Conservation (phyloP, 2,888 invertebrate species). For the Linyphia triangularis region DNA sequence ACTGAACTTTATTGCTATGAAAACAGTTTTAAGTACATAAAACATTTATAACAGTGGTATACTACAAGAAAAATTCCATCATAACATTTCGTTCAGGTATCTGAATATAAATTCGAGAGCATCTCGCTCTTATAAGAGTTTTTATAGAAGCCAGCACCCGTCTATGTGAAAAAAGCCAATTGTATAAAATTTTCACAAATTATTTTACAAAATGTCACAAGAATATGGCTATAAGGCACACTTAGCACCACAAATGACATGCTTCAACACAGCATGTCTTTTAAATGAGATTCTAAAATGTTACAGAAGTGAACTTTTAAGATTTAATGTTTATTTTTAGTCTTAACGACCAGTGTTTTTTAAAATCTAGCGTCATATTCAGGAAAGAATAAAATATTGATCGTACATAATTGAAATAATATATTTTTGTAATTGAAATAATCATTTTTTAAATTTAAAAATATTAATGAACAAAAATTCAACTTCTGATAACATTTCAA, state of each 20-base stretch:
- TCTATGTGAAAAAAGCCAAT: constrained; percentile 60
- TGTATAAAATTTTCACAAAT: constrained; percentile 54
- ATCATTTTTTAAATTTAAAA: too few species aligned
- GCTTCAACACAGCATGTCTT: constrained; percentile 14
- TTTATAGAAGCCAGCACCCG: constrained; percentile 66
- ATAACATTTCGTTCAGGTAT: constrained; percentile 56
- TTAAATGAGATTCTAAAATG: constrained; percentile 71
- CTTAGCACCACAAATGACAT: constrained; percentile 59
- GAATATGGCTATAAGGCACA: constrained; percentile 62
- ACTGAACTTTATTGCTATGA: constrained; percentile 71
- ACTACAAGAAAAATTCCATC: constrained; percentile 66
- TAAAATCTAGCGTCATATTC: too few species aligned
- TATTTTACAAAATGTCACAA: constrained; percentile 64
- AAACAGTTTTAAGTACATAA: constrained; percentile 74
- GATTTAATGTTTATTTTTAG: not conserved
- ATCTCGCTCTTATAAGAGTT: constrained; percentile 50
- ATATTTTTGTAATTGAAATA: too few species aligned
- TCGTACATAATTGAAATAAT: too few species aligned
- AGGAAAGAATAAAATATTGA: too few species aligned
- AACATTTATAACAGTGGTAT: constrained; percentile 72
- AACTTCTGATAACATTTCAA: not conserved
- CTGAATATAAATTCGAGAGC: constrained; percentile 56
- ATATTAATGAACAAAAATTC: not conserved
- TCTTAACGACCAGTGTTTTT: not conserved
- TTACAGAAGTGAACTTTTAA: constrained; percentile 1